These are phyloP conservation scores for Emydura subglobosa DNA, from an alignment of 2,113 vertebrate species.

Conservation along the genomic window DNA sequence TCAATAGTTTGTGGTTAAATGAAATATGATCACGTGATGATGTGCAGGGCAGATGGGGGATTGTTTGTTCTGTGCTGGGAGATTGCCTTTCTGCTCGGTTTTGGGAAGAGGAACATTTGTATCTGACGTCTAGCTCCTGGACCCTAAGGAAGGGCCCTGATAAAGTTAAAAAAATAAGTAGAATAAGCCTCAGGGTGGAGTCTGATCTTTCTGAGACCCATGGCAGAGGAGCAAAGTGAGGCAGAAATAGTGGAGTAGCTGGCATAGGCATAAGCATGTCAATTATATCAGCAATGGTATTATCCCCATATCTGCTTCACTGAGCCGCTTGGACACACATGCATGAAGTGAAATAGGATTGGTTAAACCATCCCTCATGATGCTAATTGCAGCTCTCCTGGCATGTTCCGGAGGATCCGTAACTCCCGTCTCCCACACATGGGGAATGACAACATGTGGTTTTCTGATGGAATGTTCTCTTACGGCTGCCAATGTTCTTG, in stretches of 20 bases:
- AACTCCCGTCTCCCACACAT: not conserved
- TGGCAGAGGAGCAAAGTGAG: not conserved
- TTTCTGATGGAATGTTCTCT: not conserved
- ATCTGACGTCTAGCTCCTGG: rapidly evolving
- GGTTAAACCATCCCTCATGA: not conserved
- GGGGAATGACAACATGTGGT: not conserved
- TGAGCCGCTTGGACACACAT: not conserved
- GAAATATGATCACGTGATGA: conserved; percentile 42
- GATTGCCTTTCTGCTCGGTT: not conserved
- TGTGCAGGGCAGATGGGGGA: conserved; percentile 10
- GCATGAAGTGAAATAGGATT: not conserved
- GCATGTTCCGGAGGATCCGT: not conserved
- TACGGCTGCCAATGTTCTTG: not conserved
- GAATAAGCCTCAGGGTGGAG: not conserved
- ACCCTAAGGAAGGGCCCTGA: not conserved
- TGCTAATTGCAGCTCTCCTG: not conserved
- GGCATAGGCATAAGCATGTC: not conserved
- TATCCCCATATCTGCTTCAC: not conserved
- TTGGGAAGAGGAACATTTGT: not conserved
- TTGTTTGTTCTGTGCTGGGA: conserved; percentile 29
- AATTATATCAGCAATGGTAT: not conserved
- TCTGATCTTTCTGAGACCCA: not conserved
- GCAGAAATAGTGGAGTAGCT: not conserved
- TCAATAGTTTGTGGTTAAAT: conserved; percentile 52
- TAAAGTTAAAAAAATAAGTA: not conserved